phyloP scores from a whole-genome alignment of 1,140 invertebrate genomes.

The Lordiphosa collinella region DNA sequence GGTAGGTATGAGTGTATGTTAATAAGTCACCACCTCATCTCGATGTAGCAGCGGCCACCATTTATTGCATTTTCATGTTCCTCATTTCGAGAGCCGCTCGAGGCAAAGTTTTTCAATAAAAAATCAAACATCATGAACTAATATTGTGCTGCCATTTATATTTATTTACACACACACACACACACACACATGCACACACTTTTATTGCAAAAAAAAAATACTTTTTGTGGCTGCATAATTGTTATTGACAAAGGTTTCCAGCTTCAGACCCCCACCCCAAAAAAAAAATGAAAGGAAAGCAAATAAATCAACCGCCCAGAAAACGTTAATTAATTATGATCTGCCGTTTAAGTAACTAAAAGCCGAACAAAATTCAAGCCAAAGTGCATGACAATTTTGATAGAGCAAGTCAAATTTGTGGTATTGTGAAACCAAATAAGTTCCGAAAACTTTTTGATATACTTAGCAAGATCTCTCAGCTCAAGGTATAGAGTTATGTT shows the following conservation, averaged over 20 bases:
- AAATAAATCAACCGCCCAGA: no score
- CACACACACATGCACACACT: background rate
- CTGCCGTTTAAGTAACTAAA: no score
- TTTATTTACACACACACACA: background rate
- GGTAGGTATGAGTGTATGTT: background rate
- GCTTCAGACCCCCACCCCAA: background rate
- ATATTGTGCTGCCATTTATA: slow-evolving; percentile 8
- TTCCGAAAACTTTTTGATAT: no score
- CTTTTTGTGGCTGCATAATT: slow-evolving; percentile 23
- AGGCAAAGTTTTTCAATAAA: slow-evolving; percentile 59
- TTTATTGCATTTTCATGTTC: slow-evolving; percentile 52
- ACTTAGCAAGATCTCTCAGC: no score
- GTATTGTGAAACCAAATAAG: no score
- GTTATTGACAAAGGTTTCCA: slow-evolving; percentile 40
- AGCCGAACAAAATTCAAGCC: no score
- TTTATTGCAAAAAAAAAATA: slow-evolving; percentile 6
- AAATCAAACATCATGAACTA: slow-evolving; percentile 34
- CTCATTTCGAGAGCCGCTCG: slow-evolving; percentile 3
- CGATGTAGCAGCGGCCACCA: background rate
- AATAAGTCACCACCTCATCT: background rate
- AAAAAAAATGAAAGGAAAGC: no score
- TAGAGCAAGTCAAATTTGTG: no score
- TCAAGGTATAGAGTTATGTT: no score
- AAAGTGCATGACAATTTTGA: no score
- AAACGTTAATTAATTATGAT: no score